These are phyloP conservation scores for Drosophila lutescens DNA, from an alignment of 2,888 invertebrate species.

Conservation along the genomic window DNA sequence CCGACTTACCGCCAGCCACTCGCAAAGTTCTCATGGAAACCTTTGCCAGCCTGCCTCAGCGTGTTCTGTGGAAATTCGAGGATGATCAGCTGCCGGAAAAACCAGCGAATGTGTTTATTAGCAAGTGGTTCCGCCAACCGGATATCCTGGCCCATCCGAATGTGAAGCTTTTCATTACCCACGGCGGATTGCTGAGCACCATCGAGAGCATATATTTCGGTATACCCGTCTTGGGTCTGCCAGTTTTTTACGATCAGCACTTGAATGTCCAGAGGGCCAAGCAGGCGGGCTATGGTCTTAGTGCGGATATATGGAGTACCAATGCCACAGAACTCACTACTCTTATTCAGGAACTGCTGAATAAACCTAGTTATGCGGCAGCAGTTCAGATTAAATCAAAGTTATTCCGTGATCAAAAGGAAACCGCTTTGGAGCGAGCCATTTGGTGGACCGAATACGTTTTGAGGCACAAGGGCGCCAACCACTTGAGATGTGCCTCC, in stretches of 20 bases:
- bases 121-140: slow-evolving; percentile 84
- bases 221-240: slow-evolving; percentile 85
- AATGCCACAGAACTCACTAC: slow-evolving; percentile 73
- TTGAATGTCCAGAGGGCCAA: slow-evolving; percentile 84
- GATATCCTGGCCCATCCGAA: slow-evolving; percentile 84
- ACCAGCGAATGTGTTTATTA: slow-evolving; percentile 76
- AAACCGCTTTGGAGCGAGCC: slow-evolving; percentile 77
- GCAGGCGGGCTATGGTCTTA: slow-evolving; percentile 83
- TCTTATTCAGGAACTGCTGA: slow-evolving; percentile 63
- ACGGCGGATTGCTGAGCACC: slow-evolving; percentile 85
- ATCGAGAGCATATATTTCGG: slow-evolving; percentile 85
- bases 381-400: slow-evolving; percentile 60
- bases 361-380: slow-evolving; percentile 59
- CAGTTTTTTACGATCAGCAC: slow-evolving; percentile 85
- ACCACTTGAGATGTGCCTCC: slow-evolving; percentile 80
- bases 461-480: slow-evolving; percentile 81
- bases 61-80: slow-evolving; percentile 84
- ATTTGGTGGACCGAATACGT: slow-evolving; percentile 83
- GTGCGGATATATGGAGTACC: slow-evolving; percentile 78
- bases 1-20: slow-evolving; percentile 64
- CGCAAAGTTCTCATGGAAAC: slow-evolving; percentile 60
- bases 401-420: slow-evolving; percentile 79
- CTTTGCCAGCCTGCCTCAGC: slow-evolving; percentile 60
- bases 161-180: slow-evolving; percentile 84
- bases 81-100: slow-evolving; percentile 71